These are phyloP conservation scores for Chiroxiphia lanceolata DNA, from an alignment of 2,797 vertebrate genomes.

Conservation along the genomic window DNA sequence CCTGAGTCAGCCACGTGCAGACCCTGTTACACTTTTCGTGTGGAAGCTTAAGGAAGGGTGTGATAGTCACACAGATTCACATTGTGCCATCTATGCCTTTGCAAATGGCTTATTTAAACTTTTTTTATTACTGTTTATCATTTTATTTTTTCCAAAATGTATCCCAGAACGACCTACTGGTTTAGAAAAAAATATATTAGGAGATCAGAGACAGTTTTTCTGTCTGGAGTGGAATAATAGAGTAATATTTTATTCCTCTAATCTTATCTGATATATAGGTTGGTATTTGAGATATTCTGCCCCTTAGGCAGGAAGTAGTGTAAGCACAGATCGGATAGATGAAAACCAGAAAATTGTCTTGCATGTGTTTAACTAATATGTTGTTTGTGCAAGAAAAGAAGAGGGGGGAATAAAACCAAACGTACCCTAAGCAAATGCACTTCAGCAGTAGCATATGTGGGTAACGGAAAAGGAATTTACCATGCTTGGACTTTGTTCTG, in stretches of 20 bases:
- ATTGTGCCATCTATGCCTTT: neutral
- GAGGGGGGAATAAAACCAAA: accelerated
- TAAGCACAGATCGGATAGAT: neutral
- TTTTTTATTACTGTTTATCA: neutral
- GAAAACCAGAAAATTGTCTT: neutral
- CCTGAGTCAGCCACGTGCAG: neutral
- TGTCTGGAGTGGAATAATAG: neutral
- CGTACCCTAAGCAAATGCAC: neutral
- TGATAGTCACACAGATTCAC: neutral
- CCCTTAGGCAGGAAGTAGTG: neutral
- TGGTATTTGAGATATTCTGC: neutral
- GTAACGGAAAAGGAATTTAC: neutral
- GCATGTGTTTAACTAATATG: neutral
- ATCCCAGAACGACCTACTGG: neutral
- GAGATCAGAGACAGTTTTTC: neutral
- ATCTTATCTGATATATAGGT: neutral
- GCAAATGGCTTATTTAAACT: neutral
- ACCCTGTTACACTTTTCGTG: too few relatives aligned
- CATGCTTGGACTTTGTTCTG: neutral
- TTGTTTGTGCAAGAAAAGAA: neutral
- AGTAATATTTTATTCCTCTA: neutral
- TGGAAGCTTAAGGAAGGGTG: neutral
- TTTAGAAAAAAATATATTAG: neutral
- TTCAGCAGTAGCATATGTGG: neutral
- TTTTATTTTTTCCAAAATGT: neutral